Percentiles rank a stretch among this genome's conserved stretches.
These are phyloP conservation scores for Loriculus beryllinus DNA, from an alignment of 2,797 vertebrate species.

Conservation along the genomic window DNA sequence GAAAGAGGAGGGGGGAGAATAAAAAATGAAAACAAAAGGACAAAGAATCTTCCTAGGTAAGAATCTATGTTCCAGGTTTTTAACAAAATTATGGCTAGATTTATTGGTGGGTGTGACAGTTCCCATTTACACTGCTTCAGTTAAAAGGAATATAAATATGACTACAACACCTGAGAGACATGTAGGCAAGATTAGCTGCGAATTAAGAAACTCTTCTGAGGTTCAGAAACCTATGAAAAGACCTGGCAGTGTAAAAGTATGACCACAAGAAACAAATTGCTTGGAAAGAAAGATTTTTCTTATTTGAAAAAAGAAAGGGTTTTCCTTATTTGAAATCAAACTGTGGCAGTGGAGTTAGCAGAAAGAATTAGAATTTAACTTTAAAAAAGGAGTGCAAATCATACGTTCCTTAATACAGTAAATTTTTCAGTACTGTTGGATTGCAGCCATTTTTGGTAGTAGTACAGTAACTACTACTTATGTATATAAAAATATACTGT, in stretches of 20 bases:
- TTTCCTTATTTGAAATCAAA: constrained; percentile 6
- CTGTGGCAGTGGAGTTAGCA: not conserved
- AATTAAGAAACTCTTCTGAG: constrained; percentile 55
- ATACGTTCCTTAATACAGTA: not conserved
- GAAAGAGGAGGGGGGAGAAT: not conserved
- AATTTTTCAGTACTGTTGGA: not conserved
- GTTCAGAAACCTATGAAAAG: constrained; percentile 36
- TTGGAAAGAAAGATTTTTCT: not conserved
- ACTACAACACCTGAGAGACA: constrained; percentile 29
- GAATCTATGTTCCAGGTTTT: constrained; percentile 23
- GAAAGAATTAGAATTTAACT: not conserved
- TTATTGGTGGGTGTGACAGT: constrained; percentile 48
- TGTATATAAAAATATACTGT: not conserved
- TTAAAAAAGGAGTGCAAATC: not conserved
- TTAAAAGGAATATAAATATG: constrained; percentile 69
- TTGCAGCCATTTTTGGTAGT: not conserved
- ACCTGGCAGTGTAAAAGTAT: not conserved
- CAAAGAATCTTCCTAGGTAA: not conserved
- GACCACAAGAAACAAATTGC: not conserved
- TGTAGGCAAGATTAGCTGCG: constrained; percentile 15
- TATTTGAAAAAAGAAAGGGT: no score
- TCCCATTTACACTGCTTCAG: constrained; percentile 24
- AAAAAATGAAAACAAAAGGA: not conserved
- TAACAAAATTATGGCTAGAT: constrained; percentile 58
- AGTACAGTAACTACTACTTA: not conserved